These are phyloP conservation scores for Gymnobelideus leadbeateri DNA, from an alignment of 2,113 vertebrate species.

Conservation along the genomic window DNA sequence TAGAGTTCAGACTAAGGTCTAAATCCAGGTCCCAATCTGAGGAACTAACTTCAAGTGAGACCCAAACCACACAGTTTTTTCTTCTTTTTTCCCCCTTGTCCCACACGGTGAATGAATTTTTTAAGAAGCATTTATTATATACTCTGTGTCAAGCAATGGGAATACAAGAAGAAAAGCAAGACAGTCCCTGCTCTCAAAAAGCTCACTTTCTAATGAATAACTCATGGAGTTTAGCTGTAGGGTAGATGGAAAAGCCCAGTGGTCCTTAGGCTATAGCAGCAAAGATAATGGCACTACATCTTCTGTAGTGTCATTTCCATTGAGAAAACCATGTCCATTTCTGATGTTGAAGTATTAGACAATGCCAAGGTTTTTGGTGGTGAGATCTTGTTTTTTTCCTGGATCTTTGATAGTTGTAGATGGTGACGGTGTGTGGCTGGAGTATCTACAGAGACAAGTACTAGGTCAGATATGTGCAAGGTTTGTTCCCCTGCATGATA, in stretches of 20 bases:
- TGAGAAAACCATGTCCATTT: background rate
- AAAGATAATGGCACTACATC: background rate
- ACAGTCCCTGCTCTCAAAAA: background rate
- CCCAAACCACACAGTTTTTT: background rate
- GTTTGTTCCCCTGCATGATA: background rate
- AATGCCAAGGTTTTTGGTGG: background rate
- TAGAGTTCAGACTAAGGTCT: background rate
- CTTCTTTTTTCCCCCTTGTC: background rate
- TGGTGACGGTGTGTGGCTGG: background rate
- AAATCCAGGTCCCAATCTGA: background rate
- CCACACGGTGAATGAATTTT: background rate
- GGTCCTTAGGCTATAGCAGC: background rate
- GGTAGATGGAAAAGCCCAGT: background rate
- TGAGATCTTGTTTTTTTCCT: background rate
- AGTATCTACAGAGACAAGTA: background rate
- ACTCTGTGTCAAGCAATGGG: background rate
- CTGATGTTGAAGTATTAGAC: background rate
- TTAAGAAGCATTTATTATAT: background rate
- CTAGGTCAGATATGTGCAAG: background rate
- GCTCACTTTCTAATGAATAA: background rate
- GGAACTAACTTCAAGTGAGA: background rate
- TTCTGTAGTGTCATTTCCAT: background rate
- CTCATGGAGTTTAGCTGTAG: background rate
- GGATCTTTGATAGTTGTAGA: background rate
- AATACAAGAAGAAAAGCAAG: background rate